phyloP scores from a whole-genome alignment of 2,113 vertebrate species.

The Notarius quadriscutis region DNA sequence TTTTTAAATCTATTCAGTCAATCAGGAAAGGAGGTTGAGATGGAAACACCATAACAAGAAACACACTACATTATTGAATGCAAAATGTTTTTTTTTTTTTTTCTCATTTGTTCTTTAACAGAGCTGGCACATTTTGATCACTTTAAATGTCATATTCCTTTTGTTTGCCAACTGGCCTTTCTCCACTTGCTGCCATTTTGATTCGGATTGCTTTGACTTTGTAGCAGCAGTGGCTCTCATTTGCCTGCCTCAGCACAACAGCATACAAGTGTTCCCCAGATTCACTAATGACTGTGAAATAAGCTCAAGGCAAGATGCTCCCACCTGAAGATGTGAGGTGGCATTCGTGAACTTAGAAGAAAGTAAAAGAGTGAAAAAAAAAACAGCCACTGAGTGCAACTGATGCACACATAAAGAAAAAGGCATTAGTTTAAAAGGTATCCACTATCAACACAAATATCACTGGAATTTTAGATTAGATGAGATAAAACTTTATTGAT shows the following conservation, averaged over 20 bases:
- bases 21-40: background rate
- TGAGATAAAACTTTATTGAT: too few relatives aligned
- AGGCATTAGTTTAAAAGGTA: background rate
- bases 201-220: constrained; percentile 35
- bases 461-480: background rate
- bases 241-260: constrained; percentile 42
- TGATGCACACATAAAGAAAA: background rate
- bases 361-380: constrained; percentile 23
- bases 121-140: background rate
- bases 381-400: background rate
- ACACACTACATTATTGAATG: background rate
- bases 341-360: background rate
- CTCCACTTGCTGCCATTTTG: constrained; percentile 13
- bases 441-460: too few relatives aligned
- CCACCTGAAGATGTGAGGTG: constrained; percentile 27
- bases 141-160: constrained; percentile 17
- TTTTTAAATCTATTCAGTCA: background rate
- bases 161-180: constrained; percentile 19
- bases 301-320: constrained; percentile 30
- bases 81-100: background rate
- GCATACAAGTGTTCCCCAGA: constrained; percentile 31
- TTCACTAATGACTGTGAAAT: constrained; percentile 52
- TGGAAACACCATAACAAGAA: background rate
- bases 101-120: background rate
- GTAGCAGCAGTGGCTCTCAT: constrained; percentile 26